Evolutionary conservation across 2,888 invertebrate species (phyloP), one percentile per base, ranked within the genome.

Genomic region (Thereva unica): DNA sequence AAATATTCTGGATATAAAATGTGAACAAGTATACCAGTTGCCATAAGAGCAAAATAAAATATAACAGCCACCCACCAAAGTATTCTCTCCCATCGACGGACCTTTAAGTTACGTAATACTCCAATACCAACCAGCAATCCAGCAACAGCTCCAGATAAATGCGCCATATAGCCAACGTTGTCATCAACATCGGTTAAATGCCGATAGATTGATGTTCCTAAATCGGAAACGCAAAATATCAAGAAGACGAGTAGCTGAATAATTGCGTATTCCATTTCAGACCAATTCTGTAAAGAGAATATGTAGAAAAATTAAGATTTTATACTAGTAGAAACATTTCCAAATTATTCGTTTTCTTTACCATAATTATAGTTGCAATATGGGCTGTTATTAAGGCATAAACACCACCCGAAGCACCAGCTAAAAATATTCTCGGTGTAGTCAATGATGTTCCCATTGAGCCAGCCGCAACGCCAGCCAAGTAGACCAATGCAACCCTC

Each of bases 371-470:
- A 44, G 93, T 93, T 2, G 96, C 92, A 61, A 97, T 86, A 76
- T 97, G 97, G 0, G 96, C 97, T 0, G 95, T 90, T 54, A 97
- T 91, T 8, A 97, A 80, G 1, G 97, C 94, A 76, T 97, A 97
- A 5, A 96, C 96, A 0, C 97, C 97, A 1, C 96, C 97, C 40
- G 94, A 95, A 6, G 97, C 97, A 0, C 97, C 97, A 0, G 94
- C 96, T 57, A 97, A 82, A 75, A 86, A 91, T 12, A 93, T 91
- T 45, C 80, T 79, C 0, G 93, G 92, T 79, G 91, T 92, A 0
- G 88, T 87, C 8, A 94, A 84, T 5, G 92, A 92, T 7, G 93
- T 93, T 4, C 89, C 91, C 71, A 93, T 83, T 0, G 92, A 92
- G 3, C 95, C 95, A 1, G 93, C 93, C 0, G 90, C 79, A 0